Evolutionary conservation across 2,797 vertebrate genomes (phyloP).

Genomic region (Tarsius wallacei): DNA sequence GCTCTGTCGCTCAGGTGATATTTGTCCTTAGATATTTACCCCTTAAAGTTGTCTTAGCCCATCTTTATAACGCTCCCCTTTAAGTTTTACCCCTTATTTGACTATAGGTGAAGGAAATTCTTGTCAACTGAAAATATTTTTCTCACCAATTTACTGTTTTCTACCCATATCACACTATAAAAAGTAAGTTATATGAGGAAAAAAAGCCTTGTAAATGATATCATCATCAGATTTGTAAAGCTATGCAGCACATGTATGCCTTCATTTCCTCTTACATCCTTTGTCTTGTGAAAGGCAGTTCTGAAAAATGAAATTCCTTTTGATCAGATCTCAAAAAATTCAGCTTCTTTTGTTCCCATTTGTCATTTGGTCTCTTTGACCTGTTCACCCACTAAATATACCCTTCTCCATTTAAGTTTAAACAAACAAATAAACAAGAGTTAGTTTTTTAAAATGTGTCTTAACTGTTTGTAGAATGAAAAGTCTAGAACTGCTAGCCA

Average conservation of each 20-base stretch:
- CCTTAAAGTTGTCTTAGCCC: too few species aligned
- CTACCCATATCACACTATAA: conserved; percentile 12
- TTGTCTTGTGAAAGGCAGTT: conserved; percentile 85
- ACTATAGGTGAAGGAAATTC: neutral
- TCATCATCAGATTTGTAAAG: neutral
- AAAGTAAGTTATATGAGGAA: neutral
- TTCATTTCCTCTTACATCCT: conserved; percentile 88
- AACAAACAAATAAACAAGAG: conserved; percentile 71
- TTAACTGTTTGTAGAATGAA: conserved; percentile 26
- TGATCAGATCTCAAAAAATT: conserved; percentile 84
- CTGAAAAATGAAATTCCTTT: conserved; percentile 88
- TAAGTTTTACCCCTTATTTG: conserved; percentile 34
- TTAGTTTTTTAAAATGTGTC: conserved; percentile 62
- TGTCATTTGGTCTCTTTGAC: conserved; percentile 83
- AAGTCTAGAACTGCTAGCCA: conserved; percentile 3
- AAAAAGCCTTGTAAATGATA: neutral
- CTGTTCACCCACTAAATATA: conserved; percentile 78
- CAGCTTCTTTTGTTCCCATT: conserved; percentile 86
- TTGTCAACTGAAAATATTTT: conserved; percentile 50
- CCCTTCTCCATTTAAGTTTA: conserved; percentile 82
- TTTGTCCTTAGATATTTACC: too few species aligned
- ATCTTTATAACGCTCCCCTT: conserved; percentile 64
- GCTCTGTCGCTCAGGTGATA: too few species aligned
- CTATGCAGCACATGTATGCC: conserved; percentile 65
- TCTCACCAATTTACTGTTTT: conserved; percentile 48